A percentile compares a stretch with the other conserved stretches of the same genome.
Evolutionary conservation across 2,113 vertebrate species (phyloP).

Genomic region (Urocolius indicus): DNA sequence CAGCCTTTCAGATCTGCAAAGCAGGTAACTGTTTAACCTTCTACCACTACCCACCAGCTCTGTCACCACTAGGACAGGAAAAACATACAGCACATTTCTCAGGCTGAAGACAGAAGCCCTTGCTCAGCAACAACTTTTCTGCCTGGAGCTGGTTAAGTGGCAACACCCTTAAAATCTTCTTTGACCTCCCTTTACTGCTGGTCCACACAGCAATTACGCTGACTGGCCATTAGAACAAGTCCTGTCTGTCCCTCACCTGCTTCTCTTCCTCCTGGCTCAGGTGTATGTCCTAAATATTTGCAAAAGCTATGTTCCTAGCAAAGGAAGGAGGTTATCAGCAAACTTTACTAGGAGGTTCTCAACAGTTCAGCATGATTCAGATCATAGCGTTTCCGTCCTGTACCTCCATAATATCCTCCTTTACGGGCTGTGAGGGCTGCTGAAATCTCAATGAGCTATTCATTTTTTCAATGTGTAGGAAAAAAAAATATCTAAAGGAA

Average conservation of each 20-base stretch:
- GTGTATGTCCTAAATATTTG: not conserved
- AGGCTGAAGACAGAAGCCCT: not conserved
- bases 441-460: not conserved
- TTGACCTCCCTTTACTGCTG: not conserved
- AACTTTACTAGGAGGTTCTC: not conserved
- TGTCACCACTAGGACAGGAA: not conserved
- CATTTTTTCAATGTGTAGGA: not conserved
- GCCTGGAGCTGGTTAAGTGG: not conserved
- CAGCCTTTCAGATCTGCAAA: not conserved
- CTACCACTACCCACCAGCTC: not conserved
- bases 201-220: not conserved
- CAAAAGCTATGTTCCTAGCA: not conserved
- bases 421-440: not conserved
- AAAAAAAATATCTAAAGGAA: not conserved
- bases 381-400: accelerated
- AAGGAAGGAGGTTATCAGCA: not conserved
- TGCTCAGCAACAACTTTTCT: not conserved
- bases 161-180: not conserved
- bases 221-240: not conserved
- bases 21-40: not conserved
- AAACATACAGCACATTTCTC: not conserved
- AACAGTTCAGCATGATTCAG: not conserved
- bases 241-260: not conserved
- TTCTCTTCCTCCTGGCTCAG: not conserved
- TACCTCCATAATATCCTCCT: not conserved